A percentile compares a stretch with the other conserved stretches of the same genome.
phyloP scores from a whole-genome alignment of 2,888 invertebrate genomes.

The Meta bourneti region DNA sequence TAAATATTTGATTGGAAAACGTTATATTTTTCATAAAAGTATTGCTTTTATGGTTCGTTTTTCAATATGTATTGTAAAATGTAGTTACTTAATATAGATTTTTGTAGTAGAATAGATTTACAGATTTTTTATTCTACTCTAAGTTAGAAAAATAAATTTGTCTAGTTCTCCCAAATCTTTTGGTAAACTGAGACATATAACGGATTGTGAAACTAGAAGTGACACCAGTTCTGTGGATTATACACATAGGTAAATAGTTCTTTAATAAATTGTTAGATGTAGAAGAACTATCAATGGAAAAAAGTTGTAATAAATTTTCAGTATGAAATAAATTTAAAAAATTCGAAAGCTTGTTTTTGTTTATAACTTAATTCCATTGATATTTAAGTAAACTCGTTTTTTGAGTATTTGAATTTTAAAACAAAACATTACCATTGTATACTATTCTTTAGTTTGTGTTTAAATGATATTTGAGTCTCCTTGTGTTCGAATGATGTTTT shows the following conservation, averaged over 20 bases:
- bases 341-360: neutral
- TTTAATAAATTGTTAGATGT: neutral
- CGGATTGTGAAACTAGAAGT: conserved; percentile 62
- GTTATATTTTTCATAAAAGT: no score
- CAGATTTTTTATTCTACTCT: neutral
- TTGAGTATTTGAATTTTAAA: no score
- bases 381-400: no score
- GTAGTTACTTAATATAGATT: neutral
- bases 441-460: no score
- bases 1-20: no score
- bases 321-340: no score
- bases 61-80: neutral
- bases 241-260: conserved; percentile 51
- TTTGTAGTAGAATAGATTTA: neutral
- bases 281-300: neutral
- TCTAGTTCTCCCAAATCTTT: conserved; percentile 46
- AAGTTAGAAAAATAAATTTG: conserved; percentile 58
- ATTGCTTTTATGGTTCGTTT: no score
- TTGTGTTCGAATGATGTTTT: no score
- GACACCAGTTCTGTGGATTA: conserved; percentile 54
- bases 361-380: neutral
- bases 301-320: no score
- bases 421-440: no score
- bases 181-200: conserved; percentile 65
- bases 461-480: no score